Percentiles rank a stretch among this genome's conserved stretches.
These are phyloP conservation scores for Clunio marinus DNA, from an alignment of 2,888 invertebrate genomes.

Conservation along the genomic window DNA sequence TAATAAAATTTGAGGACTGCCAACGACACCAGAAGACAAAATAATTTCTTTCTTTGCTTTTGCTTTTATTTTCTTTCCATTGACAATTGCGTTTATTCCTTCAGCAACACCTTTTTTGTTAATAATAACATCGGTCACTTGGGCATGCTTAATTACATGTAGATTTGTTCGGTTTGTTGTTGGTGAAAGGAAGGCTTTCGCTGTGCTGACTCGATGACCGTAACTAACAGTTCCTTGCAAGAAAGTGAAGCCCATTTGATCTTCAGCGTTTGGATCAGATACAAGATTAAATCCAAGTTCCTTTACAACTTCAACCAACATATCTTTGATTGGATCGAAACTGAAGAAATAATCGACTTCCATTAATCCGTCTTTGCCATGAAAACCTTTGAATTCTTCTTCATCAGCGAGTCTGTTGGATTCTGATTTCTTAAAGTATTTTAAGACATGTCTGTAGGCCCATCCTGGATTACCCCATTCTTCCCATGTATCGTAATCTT, in stretches of 20 bases:
- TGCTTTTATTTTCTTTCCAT: constrained; percentile 54
- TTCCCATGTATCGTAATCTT: constrained; percentile 64
- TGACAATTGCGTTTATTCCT: constrained; percentile 50
- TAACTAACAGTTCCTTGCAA: constrained; percentile 55
- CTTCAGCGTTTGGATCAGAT: constrained; percentile 50
- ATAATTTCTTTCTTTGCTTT: constrained; percentile 65
- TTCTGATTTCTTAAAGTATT: constrained; percentile 77
- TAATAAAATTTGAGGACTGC: constrained; percentile 77
- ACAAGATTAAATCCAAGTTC: constrained; percentile 52
- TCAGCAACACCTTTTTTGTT: constrained; percentile 51
- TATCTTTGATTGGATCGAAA: constrained; percentile 46
- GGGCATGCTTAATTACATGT: constrained; percentile 56
- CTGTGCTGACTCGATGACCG: constrained; percentile 69
- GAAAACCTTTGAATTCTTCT: constrained; percentile 42
- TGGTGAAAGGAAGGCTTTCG: constrained; percentile 63
- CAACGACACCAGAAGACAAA: constrained; percentile 72
- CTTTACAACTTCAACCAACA: constrained; percentile 50
- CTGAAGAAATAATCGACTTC: constrained; percentile 50
- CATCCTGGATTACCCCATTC: constrained; percentile 58
- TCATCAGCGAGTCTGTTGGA: constrained; percentile 56
- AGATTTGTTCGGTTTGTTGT: constrained; percentile 56
- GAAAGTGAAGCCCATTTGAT: constrained; percentile 53
- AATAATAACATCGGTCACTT: constrained; percentile 56
- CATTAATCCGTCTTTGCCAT: constrained; percentile 53
- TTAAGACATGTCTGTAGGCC: constrained; percentile 60